Base-by-base conservation (phyloP, 2,113 vertebrate species). In the Rutilus rutilus region DNA sequence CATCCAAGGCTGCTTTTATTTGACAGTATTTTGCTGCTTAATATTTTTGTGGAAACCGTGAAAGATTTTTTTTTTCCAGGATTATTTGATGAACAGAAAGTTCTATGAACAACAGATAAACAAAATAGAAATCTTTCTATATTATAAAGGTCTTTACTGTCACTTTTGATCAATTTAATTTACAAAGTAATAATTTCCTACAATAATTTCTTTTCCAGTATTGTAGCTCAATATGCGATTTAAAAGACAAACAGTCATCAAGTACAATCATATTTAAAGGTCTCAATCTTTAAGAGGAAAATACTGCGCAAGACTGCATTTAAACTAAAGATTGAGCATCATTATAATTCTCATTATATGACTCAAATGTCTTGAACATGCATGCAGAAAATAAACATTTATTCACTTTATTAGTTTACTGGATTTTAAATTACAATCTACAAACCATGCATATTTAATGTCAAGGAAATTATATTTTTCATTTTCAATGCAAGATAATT, bases 401-500 rank as follows among this genome's bases (percentile, higher is more conserved):
- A 17, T 10, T 25, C 54, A 21, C 9, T 15, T 62, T 19, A 62
- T 64, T 80, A 45, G 47, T 54, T 30, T 54, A 11, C 25, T 15
- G 45, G 27, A 52, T 82, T 69, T 81, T 81, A 60, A 30, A 54
- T 42, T 30, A 15, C 27, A 69, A 54, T 69, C 45, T 69, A 36
- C 17, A n/a, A 14, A 54, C 1, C 64, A 82, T 82, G 45, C 64
- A 82, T 82, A 50, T 82, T 82, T 82, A 54, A 82, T 69, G 12
- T 15, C 10, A 69, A 6, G 64, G 17, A 54, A 82, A 54, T 82
- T 0, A 52, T 14, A 52, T 69, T 36, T 50, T 69, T 33, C 19
- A 14, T 33, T 7, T 67, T 82, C 42, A 69, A 9, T 8, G 45
- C 25, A 36, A 36, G 59, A 67, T 0, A 4, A 69, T 52, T 69